Base-by-base conservation (phyloP, 2,888 invertebrate species). In the Xestia sexstrigata region DNA sequence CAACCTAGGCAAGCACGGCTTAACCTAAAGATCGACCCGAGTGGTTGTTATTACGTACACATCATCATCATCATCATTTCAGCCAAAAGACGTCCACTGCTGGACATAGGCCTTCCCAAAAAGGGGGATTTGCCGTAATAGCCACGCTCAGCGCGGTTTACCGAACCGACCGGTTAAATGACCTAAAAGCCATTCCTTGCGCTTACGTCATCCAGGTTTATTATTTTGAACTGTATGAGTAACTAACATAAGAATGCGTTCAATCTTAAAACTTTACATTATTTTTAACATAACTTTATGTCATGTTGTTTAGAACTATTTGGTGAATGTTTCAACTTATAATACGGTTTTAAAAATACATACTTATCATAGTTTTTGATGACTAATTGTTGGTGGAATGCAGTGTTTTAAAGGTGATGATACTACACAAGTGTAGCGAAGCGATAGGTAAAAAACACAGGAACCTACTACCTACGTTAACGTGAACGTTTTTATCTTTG, bases 381-480 rank as follows among this genome's bases (percentile, higher is more conserved):
- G 84, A 87, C 81, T 82, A 80, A 79, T 81, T 73, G 35, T 60
- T 68, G 0, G 6, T 69, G 76, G 87, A 79, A 84, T 86, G 81
- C 52, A 30, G 45, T 26, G 13, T 11, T 39, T 8, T 39, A 66
- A 82, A 62, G 79, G 9, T 47, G 9, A 1, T 47, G 9, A 1
- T 4, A 0, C 0, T 49, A 42, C 45, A 80, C n/a, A 1, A 6
- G 20, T 60, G 52, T 9, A 68, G 52, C 39, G 20, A 72, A n/a
- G 65, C 60, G 23, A 75, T 45, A 15, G 35, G 2, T 62, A 55
- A 55, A 15, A 23, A 52, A 52, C 47, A 7, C 20, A 49, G 7
- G 47, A 2, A 49, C 47, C 35, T 35, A 35, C 35, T 7, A 49
- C 47, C 35, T 35, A 35, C 35, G 17, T 17, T 17, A 47, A 47